Conservation (phyloP, 2,797 vertebrate species). For the Spinus pinus region DNA sequence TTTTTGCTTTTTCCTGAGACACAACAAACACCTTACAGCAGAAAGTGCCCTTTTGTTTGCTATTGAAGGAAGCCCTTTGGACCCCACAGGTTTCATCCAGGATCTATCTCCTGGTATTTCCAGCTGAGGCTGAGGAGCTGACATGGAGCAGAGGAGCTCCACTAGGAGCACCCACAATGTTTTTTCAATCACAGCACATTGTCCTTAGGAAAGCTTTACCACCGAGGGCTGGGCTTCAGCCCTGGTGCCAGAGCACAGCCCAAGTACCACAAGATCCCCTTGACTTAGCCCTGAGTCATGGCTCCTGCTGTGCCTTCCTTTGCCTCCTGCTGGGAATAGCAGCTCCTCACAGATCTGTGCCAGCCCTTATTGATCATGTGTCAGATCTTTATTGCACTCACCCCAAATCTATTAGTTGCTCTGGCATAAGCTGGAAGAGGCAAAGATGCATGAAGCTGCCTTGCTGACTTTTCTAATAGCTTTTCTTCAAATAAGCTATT, state of each 20-base stretch:
- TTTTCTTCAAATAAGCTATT: neutral
- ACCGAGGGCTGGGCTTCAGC: neutral
- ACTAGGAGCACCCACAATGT: neutral
- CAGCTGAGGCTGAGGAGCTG: neutral
- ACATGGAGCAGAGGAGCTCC: neutral
- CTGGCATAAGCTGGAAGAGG: neutral
- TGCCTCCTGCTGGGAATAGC: neutral
- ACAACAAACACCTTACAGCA: neutral
- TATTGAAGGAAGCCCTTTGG: neutral
- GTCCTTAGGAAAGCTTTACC: neutral
- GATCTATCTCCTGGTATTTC: neutral
- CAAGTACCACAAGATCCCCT: neutral
- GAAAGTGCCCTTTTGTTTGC: neutral
- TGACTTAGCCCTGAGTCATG: neutral
- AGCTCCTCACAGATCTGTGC: neutral
- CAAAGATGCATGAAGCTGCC: neutral
- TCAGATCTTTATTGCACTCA: neutral
- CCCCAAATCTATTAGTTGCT: neutral
- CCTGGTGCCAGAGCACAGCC: neutral
- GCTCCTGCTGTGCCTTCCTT: neutral
- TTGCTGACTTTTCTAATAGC: neutral
- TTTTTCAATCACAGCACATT: fast-evolving
- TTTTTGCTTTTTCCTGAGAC: neutral
- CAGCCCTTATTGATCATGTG: neutral
- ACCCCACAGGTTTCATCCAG: neutral